Evolutionary conservation across 2,888 invertebrate species (phyloP).

Genomic region (Monopis laevigella): DNA sequence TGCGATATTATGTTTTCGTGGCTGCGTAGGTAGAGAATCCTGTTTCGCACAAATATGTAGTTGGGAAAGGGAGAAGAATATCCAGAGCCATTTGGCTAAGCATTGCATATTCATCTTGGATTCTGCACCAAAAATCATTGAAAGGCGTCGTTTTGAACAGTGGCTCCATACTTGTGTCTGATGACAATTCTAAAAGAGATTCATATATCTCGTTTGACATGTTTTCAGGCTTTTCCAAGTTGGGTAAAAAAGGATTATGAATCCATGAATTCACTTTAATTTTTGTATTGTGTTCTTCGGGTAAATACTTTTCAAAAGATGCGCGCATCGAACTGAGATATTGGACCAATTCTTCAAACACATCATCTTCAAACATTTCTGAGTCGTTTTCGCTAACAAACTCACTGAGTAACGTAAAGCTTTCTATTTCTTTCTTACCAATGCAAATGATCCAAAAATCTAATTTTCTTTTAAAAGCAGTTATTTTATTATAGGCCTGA

Average conservation of each 20-base stretch:
- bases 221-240: slow-evolving; percentile 24
- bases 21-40: slow-evolving; percentile 23
- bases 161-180: slow-evolving; percentile 26
- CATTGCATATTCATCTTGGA: slow-evolving; percentile 25
- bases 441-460: slow-evolving; percentile 24
- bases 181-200: slow-evolving; percentile 21
- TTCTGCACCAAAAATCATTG: slow-evolving; percentile 27
- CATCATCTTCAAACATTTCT: slow-evolving; percentile 21
- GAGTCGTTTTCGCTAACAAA: slow-evolving; percentile 24
- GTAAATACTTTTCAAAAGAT: slow-evolving; percentile 25
- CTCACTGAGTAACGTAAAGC: slow-evolving; percentile 25
- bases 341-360: slow-evolving; percentile 22
- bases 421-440: slow-evolving; percentile 23
- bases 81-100: slow-evolving; percentile 22
- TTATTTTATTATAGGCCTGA: slow-evolving; percentile 24
- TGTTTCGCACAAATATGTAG: slow-evolving; percentile 24
- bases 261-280: slow-evolving; percentile 25
- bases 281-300: slow-evolving; percentile 25
- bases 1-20: slow-evolving; percentile 24
- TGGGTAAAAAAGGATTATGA: slow-evolving; percentile 25
- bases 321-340: slow-evolving; percentile 21
- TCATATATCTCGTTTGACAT: slow-evolving; percentile 25
- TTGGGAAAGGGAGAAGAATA: slow-evolving; percentile 21
- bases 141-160: slow-evolving; percentile 26
- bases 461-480: slow-evolving; percentile 24